Base-by-base conservation (phyloP, 1,140 invertebrate species). In the Probaryconus sp. region DNA sequence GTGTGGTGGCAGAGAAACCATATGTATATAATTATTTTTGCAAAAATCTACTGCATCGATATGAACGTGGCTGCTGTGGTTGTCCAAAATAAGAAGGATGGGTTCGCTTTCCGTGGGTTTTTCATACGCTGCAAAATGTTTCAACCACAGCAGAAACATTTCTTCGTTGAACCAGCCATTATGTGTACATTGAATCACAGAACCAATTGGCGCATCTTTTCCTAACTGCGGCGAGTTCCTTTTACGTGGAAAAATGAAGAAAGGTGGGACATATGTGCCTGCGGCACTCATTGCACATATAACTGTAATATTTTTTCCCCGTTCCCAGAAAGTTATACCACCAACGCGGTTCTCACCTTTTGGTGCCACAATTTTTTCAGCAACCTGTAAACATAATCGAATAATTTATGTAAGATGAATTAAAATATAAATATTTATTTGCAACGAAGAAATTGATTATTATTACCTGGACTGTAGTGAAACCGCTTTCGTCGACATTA, bases 401-500 rank as follows among this genome's bases (percentile, higher is more conserved):
- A n/a, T n/a, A n/a, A n/a, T n/a, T n/a, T n/a, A n/a, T n/a, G n/a
- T n/a, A n/a, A n/a, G n/a, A n/a, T 4, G 7, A 3, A 24, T 24
- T 24, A 7, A 24, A 24, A 24, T 3, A 3, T 31, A 28, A 18
- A 18, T 31, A 17, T 28, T n/a, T 38, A 10, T 50, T 6, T 10
- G 13, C 24, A 33, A n/a, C n/a, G n/a, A n/a, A n/a, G n/a, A n/a
- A n/a, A n/a, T n/a, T 33, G 13, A 33, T 10, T 4, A 10, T 4
- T 33, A 81, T 81, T 68, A 84, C 86, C 18, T 88, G 84, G 3
- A 89, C 84, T 16, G 72, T 82, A 2, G 75, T 84, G 21, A 88
- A 77, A 1, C 86, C 88, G 33, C 82, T 89, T 74, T 89, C 88
- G 74, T 87, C 85, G 31, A 84, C 79, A 79, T 89, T 90, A 73